Percentiles rank a stretch among this genome's conserved stretches.
Evolutionary conservation across 1,140 invertebrate species (phyloP).

Genomic region (Cheumatopsyche charites): DNA sequence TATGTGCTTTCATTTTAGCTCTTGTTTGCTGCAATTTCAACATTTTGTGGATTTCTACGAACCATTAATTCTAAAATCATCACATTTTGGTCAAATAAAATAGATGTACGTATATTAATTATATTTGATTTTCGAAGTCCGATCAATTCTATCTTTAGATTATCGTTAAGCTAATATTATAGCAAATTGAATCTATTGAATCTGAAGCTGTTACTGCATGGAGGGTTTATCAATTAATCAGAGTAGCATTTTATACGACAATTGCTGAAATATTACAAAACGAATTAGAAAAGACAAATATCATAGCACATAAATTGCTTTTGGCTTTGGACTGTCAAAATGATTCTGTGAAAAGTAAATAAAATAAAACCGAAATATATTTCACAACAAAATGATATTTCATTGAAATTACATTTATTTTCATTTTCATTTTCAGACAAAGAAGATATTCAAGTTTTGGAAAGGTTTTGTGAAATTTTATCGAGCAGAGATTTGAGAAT

Average conservation of each 20-base stretch:
- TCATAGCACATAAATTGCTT: not conserved
- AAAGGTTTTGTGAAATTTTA: not conserved
- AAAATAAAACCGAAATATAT: too few relatives aligned
- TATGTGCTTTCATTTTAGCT: not conserved
- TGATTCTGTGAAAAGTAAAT: not conserved
- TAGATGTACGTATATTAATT: not conserved
- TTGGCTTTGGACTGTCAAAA: not conserved
- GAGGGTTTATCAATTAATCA: not conserved
- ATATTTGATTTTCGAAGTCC: too few relatives aligned
- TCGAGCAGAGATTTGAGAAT: too few relatives aligned
- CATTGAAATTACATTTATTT: not conserved
- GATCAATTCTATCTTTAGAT: too few relatives aligned
- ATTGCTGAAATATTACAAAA: not conserved
- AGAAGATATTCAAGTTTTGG: not conserved
- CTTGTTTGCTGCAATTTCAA: not conserved
- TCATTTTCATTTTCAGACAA: conserved; percentile 1
- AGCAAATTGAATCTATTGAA: not conserved
- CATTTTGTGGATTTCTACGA: not conserved
- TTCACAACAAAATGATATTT: too few relatives aligned
- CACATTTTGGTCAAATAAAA: not conserved
- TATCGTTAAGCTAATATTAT: too few relatives aligned
- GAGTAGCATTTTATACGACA: not conserved
- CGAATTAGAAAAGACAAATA: not conserved
- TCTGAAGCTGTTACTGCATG: not conserved
- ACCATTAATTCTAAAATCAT: not conserved